A percentile compares a stretch with the other conserved stretches of the same genome.
Conservation (phyloP, 2,797 vertebrate genomes). For the Denticeps clupeoides region DNA sequence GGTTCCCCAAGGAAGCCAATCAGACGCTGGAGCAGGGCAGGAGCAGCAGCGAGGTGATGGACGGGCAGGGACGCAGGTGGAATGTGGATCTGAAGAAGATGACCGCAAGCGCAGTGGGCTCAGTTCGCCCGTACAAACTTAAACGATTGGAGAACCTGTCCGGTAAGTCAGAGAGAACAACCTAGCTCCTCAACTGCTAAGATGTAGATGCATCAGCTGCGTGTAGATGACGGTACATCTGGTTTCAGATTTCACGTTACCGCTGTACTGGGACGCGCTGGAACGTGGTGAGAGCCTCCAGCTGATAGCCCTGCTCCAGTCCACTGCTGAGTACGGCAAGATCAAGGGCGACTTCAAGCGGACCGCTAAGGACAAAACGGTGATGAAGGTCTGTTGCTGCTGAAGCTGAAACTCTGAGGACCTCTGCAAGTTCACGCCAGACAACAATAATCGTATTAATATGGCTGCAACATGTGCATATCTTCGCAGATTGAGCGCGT, state of each 20-base stretch:
- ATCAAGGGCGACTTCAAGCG: constrained; percentile 32
- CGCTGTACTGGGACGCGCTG: constrained; percentile 51
- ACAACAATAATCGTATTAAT: neutral
- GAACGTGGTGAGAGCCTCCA: neutral
- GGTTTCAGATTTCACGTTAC: constrained; percentile 39
- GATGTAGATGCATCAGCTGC: neutral
- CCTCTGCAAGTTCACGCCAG: no score
- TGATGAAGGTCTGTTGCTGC: constrained; percentile 33
- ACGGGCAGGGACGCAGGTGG: constrained; percentile 29
- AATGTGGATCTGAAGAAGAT: constrained; percentile 17
- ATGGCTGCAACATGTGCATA: neutral
- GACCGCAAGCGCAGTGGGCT: constrained; percentile 1
- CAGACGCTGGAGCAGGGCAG: constrained; percentile 26
- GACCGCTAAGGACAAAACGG: constrained; percentile 7
- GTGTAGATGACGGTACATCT: neutral
- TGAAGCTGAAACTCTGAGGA: no score
- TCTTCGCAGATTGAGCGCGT: constrained; percentile 43
- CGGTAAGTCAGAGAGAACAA: constrained; percentile 31
- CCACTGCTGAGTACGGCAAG: constrained; percentile 31
- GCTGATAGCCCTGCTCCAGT: constrained; percentile 12
- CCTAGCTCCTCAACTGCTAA: no score
- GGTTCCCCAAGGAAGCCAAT: constrained; percentile 40
- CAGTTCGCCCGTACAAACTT: neutral
- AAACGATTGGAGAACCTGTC: constrained; percentile 38
- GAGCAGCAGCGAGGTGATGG: constrained; percentile 24